Conservation (phyloP, 64 coral and sea anemone species). For the Dendronephthya gigantea region DNA sequence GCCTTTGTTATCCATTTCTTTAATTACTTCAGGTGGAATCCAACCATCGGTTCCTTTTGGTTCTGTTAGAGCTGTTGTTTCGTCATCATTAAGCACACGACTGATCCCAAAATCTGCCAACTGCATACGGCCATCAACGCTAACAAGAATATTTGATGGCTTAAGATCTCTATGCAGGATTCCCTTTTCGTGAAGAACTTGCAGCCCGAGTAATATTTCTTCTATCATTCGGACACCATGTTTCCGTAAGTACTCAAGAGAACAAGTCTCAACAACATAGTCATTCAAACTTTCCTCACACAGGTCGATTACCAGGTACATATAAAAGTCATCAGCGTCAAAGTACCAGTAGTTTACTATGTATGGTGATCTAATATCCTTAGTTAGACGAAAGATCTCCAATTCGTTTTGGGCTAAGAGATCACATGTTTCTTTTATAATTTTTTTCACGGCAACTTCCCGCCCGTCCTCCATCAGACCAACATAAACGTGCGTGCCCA, state of each 20-base stretch:
- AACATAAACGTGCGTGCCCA: not conserved
- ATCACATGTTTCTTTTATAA: not conserved
- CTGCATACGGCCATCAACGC: not conserved
- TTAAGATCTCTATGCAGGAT: too few relatives aligned
- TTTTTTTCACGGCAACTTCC: not conserved
- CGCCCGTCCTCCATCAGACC: not conserved
- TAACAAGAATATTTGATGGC: not conserved
- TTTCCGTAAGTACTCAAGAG: too few relatives aligned
- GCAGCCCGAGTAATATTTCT: too few relatives aligned
- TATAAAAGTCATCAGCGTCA: not conserved
- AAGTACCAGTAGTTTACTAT: not conserved
- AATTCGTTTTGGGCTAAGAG: not conserved
- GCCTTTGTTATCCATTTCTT: not conserved
- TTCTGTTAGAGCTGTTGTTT: not conserved
- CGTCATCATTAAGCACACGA: not conserved
- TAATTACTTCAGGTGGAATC: not conserved
- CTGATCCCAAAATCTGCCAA: not conserved
- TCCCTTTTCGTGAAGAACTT: too few relatives aligned
- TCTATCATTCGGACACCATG: too few relatives aligned
- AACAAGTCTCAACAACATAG: not conserved
- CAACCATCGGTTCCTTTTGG: not conserved
- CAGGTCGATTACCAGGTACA: not conserved
- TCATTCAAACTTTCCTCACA: not conserved
- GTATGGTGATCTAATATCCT: not conserved
- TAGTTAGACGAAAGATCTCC: not conserved